Conservation (phyloP, 1,140 invertebrate species). For the Pseudomyrmex cubaensis region DNA sequence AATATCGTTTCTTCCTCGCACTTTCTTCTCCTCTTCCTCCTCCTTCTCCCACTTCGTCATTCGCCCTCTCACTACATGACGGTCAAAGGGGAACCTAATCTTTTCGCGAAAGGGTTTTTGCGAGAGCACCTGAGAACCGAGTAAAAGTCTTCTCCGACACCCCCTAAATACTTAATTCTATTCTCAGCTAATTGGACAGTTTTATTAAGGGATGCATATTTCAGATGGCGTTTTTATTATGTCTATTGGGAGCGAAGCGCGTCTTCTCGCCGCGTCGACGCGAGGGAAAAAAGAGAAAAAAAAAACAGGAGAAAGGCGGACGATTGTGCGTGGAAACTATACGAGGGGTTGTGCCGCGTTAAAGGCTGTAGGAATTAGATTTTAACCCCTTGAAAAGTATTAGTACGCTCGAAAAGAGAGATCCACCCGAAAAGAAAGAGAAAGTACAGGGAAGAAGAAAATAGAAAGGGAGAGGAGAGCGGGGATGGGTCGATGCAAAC, state of each 20-base stretch:
- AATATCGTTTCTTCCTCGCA: slow-evolving; percentile 28
- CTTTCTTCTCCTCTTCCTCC: background rate
- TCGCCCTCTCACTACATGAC: slow-evolving; percentile 6
- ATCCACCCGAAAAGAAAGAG: slow-evolving; percentile 29
- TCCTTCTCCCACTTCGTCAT: background rate
- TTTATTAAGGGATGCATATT: slow-evolving; percentile 86
- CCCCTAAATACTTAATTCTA: slow-evolving; percentile 84
- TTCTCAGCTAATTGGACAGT: slow-evolving; percentile 84
- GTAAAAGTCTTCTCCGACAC: slow-evolving; percentile 71
- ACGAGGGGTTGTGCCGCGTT: slow-evolving; percentile 40
- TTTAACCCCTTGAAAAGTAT: slow-evolving; percentile 83
- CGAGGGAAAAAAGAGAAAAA: slow-evolving; percentile 22
- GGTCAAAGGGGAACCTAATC: slow-evolving; percentile 77
- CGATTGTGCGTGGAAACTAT: slow-evolving; percentile 15
- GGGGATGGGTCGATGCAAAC: slow-evolving; percentile 57
- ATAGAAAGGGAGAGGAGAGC: background rate
- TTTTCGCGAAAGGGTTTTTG: slow-evolving; percentile 77
- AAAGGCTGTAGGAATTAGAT: slow-evolving; percentile 80
- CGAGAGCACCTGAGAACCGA: slow-evolving; percentile 71
- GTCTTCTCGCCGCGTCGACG: slow-evolving; percentile 1
- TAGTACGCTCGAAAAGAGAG: slow-evolving; percentile 75
- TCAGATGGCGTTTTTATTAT: slow-evolving; percentile 85
- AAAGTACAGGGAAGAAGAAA: slow-evolving; percentile 35
- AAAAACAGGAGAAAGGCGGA: slow-evolving; percentile 21
- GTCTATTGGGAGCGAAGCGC: slow-evolving; percentile 78